Base-by-base conservation (phyloP, 2,888 invertebrate species). In the Antitype chi region DNA sequence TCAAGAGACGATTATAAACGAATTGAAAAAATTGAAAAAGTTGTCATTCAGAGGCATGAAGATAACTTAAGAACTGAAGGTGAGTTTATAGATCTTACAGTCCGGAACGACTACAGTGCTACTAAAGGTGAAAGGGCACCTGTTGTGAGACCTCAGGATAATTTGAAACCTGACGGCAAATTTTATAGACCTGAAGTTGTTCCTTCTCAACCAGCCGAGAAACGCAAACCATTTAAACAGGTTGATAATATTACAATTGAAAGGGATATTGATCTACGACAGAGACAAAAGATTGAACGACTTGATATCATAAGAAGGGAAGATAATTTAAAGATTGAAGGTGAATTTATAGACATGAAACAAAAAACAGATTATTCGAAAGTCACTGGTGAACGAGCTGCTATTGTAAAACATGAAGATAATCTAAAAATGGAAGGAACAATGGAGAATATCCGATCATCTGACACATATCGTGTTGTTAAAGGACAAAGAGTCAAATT, bases 391-490 rank as follows among this genome's bases (percentile, higher is more conserved):
- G 97, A 97, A 90, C 93, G 97, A 85, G 95, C 96, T 72, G 95
- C 96, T 75, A 96, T 97, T 55, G 97, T 96, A 0, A 96, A 94
- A 88, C 98, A 97, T 49, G 96, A 97, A 84, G 98, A 98, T 88
- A 98, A 98, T 91, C 93, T 98, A 20, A 97, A 95, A 90, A 95
- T 97, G 93, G 97, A 97, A 91, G 97, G 97, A 11, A 96, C 95
- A 88, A 97, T 97, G 93, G 97, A 96, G 83, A 97, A 97, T 82
- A 91, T 90, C 17, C 94, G 97, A 76, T 95, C 97, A 4, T 97
- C 97, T 25, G 97, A 97, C 85, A 97, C 97, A 15, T 97, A 97
- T 82, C 95, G 96, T 60, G 90, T 97, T 20, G 97, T 97, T 2
- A 97, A 94, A 88, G 97, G 97, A 6, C 97, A 97, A 91, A 94